Percentiles rank a stretch among this genome's conserved stretches.
These are phyloP conservation scores for Apostichopus leukothele DNA, from an alignment of 53 echinoderm and acorn worm genomes.

Conservation along the genomic window DNA sequence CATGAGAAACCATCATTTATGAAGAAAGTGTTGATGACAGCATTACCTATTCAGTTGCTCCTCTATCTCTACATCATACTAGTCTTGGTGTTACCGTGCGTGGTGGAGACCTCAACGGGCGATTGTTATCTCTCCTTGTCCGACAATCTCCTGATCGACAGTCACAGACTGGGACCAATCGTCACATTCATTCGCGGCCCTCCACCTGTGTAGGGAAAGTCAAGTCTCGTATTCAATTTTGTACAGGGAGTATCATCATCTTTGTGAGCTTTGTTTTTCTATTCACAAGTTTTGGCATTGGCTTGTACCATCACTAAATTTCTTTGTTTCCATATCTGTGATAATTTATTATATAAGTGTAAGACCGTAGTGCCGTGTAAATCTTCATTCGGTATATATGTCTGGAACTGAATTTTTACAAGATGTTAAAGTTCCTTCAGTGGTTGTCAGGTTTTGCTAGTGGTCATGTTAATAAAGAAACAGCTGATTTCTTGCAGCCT, in stretches of 20 bases:
- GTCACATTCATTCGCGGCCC: constrained; percentile 83
- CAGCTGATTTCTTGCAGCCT: no score
- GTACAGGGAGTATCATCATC: not conserved
- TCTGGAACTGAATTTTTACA: no score
- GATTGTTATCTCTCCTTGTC: constrained; percentile 83
- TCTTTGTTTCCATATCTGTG: no score
- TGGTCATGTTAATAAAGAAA: no score
- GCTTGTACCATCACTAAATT: no score
- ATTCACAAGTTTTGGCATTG: no score
- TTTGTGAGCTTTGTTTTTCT: no score
- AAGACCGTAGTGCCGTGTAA: no score
- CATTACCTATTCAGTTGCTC: constrained; percentile 77
- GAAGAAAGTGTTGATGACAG: constrained; percentile 61
- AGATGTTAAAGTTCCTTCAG: no score
- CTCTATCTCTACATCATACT: constrained; percentile 73
- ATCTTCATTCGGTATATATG: no score
- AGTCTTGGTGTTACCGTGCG: constrained; percentile 74
- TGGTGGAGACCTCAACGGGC: constrained; percentile 63
- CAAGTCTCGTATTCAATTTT: not conserved
- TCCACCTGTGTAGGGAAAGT: constrained; percentile 70
- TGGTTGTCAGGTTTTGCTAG: no score
- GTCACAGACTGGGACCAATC: constrained; percentile 68
- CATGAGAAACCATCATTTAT: constrained; percentile 37
- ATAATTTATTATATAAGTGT: no score
- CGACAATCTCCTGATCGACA: constrained; percentile 72